Base-by-base conservation (phyloP, 2,888 invertebrate species). In the Monochamus alternatus region DNA sequence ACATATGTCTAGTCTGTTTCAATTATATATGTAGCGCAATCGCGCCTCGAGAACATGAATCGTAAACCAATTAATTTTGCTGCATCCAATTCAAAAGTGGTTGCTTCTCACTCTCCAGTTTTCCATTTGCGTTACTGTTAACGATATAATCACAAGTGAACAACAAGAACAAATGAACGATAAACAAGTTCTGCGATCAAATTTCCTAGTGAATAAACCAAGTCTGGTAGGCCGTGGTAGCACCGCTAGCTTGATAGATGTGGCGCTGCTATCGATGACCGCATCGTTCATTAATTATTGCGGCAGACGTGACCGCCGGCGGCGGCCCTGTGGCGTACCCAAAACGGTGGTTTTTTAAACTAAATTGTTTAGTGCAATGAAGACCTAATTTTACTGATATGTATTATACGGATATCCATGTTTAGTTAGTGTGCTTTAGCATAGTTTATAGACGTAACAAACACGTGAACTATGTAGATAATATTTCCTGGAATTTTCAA, bases 161-260 rank as follows among this genome's bases (percentile, higher is more conserved):
- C 73, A 80, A 75, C 74, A 79, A 76, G 75, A 79, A 73, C 74
- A 76, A 79, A 80, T 78, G 76, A 81, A 80, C 73, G 74, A 58
- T 78, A 22, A 79, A 77, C 80, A 74, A 76, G 78, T 79, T 79
- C 77, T 70, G 75, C 73, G 80, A 78, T 81, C 80, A 80, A 81
- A 81, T 81, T 81, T 81, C 80, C 80, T 78, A 76, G 80, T 80
- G 76, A 74, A 78, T 78, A 76, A 80, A 80, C 72, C 60, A 66
- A 64, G 63, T 62, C 62, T 51, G 52, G 62, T 65, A 75, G 75
- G 77, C 74, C 75, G 75, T 76, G 77, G 81, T 75, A 78, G 76
- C 80, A 80, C 82, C 78, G 82, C 81, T 82, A 81, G 80, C 80
- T 81, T 82, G 81, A 82, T 82, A 81, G 82, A 82, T 82, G 82